phyloP scores from a whole-genome alignment of 1,140 invertebrate species.

The Pissodes strobi region DNA sequence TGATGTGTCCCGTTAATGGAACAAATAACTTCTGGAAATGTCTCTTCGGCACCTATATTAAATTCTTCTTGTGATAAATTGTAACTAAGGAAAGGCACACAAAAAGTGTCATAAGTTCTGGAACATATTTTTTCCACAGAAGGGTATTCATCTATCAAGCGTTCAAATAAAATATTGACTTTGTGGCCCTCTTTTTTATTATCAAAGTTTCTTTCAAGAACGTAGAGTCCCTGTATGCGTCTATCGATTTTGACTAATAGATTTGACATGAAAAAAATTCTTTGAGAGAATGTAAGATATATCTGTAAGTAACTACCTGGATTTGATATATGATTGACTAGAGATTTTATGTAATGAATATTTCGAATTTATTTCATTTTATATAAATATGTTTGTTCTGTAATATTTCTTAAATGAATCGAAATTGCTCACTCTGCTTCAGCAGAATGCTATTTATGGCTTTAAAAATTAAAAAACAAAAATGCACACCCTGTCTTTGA shows the following conservation, averaged over 20 bases:
- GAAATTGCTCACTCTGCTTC: no score
- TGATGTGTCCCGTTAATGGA: no score
- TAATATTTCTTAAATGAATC: no score
- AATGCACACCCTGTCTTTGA: no score
- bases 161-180: constrained; percentile 33
- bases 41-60: constrained; percentile 22
- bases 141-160: constrained; percentile 42
- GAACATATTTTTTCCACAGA: constrained; percentile 23
- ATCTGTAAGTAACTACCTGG: no score
- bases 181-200: constrained; percentile 32
- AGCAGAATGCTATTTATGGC: no score
- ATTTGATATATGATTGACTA: no score
- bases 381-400: no score
- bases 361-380: no score
- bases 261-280: constrained; percentile 40
- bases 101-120: constrained; percentile 30
- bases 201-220: constrained; percentile 35
- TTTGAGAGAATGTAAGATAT: no score
- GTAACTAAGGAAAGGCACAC: constrained; percentile 8
- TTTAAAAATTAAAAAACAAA: no score
- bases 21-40: constrained; percentile 2
- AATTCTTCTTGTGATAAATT: constrained; percentile 30
- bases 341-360: no score
- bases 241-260: constrained; percentile 32
- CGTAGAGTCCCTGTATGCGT: constrained; percentile 31